Evolutionary conservation across 2,113 vertebrate genomes (phyloP), one percentile per base, ranked within the genome.

Genomic region (Colius striatus): DNA sequence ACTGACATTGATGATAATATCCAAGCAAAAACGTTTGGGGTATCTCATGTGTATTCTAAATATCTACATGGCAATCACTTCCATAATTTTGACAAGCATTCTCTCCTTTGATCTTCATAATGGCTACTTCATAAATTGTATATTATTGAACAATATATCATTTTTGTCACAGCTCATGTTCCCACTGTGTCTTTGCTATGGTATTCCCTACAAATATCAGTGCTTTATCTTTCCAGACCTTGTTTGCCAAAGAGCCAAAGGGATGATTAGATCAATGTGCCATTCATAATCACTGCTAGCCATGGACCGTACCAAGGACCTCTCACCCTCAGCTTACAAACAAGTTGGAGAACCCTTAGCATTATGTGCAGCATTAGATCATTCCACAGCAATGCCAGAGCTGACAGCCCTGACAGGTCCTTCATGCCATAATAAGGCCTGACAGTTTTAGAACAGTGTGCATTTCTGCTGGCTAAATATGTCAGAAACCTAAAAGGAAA

Each of bases 381-480:
- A 29, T 51, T 91, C 67, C 25, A 58, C 26, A 51, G n/a, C 22
- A 47, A 13, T 3, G 83, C 29, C 43, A 84, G n/a, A 60, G 16
- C 54, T 85, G 36, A 89, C 89, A 95, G 29, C 18, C 36, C 32
- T 91, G 25, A 85, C 67, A 94, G n/a, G 60, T 41, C 6, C 36
- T 85, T 47, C 62, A 20, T 22, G 11, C 12, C 27, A 25, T 91
- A 82, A 82, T 54, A 70, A 47, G 32, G 63, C 50, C 84, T 74
- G 81, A 85, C 78, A 95, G 78, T 94, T 94, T 65, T 60, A 96
- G 71, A 95, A 36, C 70, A 92, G 14, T 0, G 1, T 11, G 41
- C 11, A 17, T 78, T 92, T 95, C 63, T 85, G 21, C 26, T 83
- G 74, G n/a, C 85, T 85, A 95, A 88, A 85, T 95, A 87, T 48